Percentiles rank a stretch among this genome's conserved stretches.
Evolutionary conservation across 2,113 vertebrate genomes (phyloP).

Genomic region (Antechinus flavipes): DNA sequence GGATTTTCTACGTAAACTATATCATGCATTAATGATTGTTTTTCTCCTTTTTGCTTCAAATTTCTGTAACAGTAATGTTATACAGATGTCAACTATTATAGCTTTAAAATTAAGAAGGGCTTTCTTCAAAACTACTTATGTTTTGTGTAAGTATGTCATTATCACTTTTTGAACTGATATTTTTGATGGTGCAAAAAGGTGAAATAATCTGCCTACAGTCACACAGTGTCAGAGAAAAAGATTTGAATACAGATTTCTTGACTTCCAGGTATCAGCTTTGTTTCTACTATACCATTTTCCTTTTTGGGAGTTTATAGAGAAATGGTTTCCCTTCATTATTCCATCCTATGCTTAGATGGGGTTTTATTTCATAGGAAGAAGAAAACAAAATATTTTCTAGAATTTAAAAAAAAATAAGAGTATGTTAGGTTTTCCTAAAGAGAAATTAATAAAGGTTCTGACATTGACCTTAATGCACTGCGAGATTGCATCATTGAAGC

Average conservation of each 20-base stretch:
- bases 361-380: constrained; percentile 28
- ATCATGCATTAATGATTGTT: background rate
- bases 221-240: background rate
- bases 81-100: background rate
- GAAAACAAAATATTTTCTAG: constrained; percentile 37
- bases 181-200: background rate
- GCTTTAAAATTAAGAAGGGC: background rate
- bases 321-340: background rate
- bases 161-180: background rate
- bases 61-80: background rate
- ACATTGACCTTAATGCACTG: constrained; percentile 83
- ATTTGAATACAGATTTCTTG: background rate
- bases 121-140: background rate
- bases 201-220: background rate
- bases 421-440: constrained; percentile 30
- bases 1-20: background rate
- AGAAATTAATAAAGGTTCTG: constrained; percentile 39
- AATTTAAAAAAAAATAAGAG: background rate
- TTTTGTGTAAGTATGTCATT: background rate
- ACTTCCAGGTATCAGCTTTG: background rate
- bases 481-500: constrained; percentile 99
- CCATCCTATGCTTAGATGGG: background rate
- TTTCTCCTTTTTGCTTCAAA: background rate
- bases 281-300: background rate
- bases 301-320: background rate